Base-by-base conservation (phyloP, 2,888 invertebrate species). In the Nipponacmea schrenckii region DNA sequence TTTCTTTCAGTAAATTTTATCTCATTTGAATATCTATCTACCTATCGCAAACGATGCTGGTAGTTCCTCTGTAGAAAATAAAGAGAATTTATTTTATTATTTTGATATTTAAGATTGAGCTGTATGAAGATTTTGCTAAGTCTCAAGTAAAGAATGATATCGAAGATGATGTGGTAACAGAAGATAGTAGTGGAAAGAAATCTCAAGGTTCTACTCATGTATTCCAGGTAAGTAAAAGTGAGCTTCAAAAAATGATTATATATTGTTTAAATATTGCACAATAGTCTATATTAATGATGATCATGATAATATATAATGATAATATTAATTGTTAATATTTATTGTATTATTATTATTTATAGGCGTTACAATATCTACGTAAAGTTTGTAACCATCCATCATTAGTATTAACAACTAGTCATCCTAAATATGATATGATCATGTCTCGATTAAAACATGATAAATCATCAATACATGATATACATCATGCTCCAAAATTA, bases 321-420 rank as follows among this genome's bases (percentile, higher is more conserved):
- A 31, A 39, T 39, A 10, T n/a, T 39, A 39, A 39, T 39, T 39
- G 5, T 39, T 39, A 39, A 5, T 39, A 5, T 7, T 1, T 39
- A 8, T 5, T 39, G 10, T 39, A 39, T 10, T 10, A 39, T 39
- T 39, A 10, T 39, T 39, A 31, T 8, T 39, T 39, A 10, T 39
- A 98, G 93, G 97, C 97, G 0, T 90, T 98, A 44, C 94, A 97
- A 84, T 97, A 98, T 90, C 91, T 98, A 39, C 94, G 97, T n/a
- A 91, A 97, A 90, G 97, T 98, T 73, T 98, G 98, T 90, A 98
- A 98, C 90, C 98, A 98, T 91, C 98, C 98, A 0, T 96, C 97
- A 89, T 91, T 98, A 83, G 98, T 97, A 62, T 91, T 98, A 74
- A 94, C 93, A 27, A 89, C 92, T 27, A 92, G 93, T 73, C 97